phyloP scores from a whole-genome alignment of 2,888 invertebrate genomes.

The Cosmopolites sordidus region DNA sequence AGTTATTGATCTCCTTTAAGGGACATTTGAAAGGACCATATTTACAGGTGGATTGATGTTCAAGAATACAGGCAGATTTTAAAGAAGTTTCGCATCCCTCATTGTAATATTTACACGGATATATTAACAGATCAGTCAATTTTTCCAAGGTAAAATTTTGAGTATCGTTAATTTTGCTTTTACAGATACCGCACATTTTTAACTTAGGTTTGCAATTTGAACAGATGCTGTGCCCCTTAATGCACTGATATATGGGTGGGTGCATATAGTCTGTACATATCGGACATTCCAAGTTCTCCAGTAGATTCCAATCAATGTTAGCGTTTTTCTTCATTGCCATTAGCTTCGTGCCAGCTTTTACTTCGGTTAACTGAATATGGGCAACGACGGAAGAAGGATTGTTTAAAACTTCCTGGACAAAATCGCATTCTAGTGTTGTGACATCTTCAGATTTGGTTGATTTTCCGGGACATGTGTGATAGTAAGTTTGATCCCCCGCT shows the following conservation, averaged over 20 bases:
- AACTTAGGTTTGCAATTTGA: constrained; percentile 26
- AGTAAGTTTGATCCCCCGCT: constrained; percentile 18
- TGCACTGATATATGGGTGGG: constrained; percentile 42
- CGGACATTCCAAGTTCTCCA: constrained; percentile 39
- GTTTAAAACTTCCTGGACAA: constrained; percentile 26
- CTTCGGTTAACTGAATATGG: constrained; percentile 25
- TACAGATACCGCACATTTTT: constrained; percentile 37
- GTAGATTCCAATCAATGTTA: constrained; percentile 28
- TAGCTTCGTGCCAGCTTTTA: too few relatives aligned
- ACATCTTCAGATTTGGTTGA: constrained; percentile 17
- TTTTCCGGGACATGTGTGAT: constrained; percentile 15
- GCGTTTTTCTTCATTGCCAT: constrained; percentile 11
- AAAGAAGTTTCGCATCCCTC: constrained; percentile 32
- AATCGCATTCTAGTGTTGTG: constrained; percentile 30
- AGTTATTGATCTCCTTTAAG: constrained; percentile 22
- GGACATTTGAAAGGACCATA: constrained; percentile 33
- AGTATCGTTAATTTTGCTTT: constrained; percentile 31
- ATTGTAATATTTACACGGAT: constrained; percentile 40
- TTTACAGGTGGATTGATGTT: constrained; percentile 31
- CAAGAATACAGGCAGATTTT: constrained; percentile 28
- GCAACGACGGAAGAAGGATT: constrained; percentile 28
- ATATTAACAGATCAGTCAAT: constrained; percentile 34
- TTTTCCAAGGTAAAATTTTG: constrained; percentile 40
- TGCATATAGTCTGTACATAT: constrained; percentile 42
- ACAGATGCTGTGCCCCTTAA: constrained; percentile 42